Evolutionary conservation across 1,140 invertebrate genomes (phyloP).

Genomic region (Grapholita molesta): DNA sequence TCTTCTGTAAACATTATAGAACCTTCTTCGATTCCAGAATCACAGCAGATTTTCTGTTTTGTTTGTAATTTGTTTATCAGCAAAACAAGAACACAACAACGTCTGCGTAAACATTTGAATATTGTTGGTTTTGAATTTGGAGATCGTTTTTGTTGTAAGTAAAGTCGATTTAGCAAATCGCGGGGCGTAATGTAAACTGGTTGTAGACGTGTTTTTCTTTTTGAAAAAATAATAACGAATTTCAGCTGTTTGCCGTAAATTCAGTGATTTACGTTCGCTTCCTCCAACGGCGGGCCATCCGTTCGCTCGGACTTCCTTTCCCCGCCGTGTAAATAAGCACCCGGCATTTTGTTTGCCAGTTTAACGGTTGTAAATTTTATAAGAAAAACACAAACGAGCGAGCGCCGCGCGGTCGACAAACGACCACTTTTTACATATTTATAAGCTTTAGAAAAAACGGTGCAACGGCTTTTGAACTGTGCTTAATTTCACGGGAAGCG

Average conservation of each 20-base stretch:
- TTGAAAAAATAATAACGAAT: conserved; percentile 54
- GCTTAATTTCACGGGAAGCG: conserved; percentile 2
- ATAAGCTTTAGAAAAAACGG: conserved; percentile 41
- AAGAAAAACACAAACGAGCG: conserved; percentile 44
- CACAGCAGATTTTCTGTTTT: conserved; percentile 47
- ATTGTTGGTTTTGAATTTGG: conserved; percentile 48
- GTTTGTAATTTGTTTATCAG: conserved; percentile 40
- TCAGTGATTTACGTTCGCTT: conserved; percentile 66
- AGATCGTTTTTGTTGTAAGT: conserved; percentile 39
- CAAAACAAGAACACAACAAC: conserved; percentile 32
- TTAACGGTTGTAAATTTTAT: conserved; percentile 62
- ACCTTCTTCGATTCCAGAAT: conserved; percentile 52
- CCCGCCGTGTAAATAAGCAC: conserved; percentile 62
- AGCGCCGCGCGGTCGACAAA: conserved; percentile 24
- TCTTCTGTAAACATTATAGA: conserved; percentile 60
- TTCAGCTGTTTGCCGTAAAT: conserved; percentile 59
- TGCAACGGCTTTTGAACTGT: conserved; percentile 3
- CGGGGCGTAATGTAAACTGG: conserved; percentile 31
- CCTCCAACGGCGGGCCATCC: conserved; percentile 47
- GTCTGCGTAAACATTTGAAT: conserved; percentile 38
- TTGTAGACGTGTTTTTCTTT: conserved; percentile 46
- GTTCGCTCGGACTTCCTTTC: conserved; percentile 59
- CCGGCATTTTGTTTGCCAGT: conserved; percentile 55
- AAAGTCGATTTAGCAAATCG: conserved; percentile 46
- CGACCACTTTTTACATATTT: conserved; percentile 48